Evolutionary conservation across 2,113 vertebrate species (phyloP).

Genomic region (Amazona vittata): DNA sequence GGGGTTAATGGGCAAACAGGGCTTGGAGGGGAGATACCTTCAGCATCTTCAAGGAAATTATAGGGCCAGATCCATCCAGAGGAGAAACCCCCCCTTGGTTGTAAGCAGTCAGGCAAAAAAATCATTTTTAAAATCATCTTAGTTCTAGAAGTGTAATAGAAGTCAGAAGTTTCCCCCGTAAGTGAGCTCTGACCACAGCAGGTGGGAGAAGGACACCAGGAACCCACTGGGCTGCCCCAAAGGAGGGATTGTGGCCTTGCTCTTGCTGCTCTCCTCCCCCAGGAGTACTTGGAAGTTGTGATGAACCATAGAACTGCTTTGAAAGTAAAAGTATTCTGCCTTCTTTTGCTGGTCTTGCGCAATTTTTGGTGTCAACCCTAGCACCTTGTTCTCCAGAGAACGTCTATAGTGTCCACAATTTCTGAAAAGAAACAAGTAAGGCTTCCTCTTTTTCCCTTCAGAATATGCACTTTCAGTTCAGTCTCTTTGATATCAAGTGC

Average conservation of each 20-base stretch:
- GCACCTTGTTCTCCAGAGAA: background rate
- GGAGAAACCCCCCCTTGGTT: background rate
- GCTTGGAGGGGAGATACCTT: background rate
- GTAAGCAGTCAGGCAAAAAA: background rate
- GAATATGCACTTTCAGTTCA: background rate
- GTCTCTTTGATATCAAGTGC: background rate
- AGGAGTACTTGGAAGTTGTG: background rate
- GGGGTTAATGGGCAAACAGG: background rate
- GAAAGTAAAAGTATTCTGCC: background rate
- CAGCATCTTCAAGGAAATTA: background rate
- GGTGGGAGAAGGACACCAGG: background rate
- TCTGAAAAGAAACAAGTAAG: background rate
- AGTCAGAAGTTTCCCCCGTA: background rate
- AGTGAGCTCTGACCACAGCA: background rate
- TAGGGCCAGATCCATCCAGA: background rate
- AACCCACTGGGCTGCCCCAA: rapidly evolving
- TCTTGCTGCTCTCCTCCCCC: rapidly evolving
- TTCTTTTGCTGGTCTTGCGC: background rate
- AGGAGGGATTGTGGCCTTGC: background rate
- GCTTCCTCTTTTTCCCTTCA: background rate
- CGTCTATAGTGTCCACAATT: background rate
- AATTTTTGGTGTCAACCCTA: background rate
- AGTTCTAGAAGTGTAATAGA: background rate
- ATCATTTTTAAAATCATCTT: rapidly evolving
- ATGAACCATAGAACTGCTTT: background rate